A percentile compares a stretch with the other conserved stretches of the same genome.
phyloP scores from a whole-genome alignment of 2,113 vertebrate species.

The Felis chaus region DNA sequence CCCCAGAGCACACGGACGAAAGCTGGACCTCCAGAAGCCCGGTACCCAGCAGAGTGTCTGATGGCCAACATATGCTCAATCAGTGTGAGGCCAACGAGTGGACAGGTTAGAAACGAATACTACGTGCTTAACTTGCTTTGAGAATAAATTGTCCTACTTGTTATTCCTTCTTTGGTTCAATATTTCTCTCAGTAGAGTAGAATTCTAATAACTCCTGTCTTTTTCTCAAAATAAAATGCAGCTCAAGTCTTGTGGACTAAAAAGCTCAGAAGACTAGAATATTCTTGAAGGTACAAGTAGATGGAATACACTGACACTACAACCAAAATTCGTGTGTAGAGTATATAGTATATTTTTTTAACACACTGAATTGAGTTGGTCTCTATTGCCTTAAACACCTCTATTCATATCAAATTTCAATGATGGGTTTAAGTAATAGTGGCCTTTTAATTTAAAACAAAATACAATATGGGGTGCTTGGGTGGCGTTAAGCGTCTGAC shows the following conservation, averaged over 20 bases:
- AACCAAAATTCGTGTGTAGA: background rate
- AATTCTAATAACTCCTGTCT: background rate
- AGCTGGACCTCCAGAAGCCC: rapidly evolving
- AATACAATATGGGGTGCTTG: background rate
- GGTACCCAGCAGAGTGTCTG: background rate
- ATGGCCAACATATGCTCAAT: rapidly evolving
- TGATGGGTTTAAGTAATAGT: background rate
- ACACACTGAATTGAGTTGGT: background rate
- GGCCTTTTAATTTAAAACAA: background rate
- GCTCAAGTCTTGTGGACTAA: background rate
- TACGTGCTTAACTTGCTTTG: background rate
- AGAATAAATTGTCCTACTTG: background rate
- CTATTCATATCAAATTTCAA: background rate
- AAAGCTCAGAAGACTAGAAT: background rate
- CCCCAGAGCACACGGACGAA: rapidly evolving
- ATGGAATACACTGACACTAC: background rate
- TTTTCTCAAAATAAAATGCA: background rate
- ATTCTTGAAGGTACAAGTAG: background rate
- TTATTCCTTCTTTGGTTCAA: background rate
- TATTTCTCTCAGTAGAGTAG: background rate
- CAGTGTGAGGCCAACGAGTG: background rate
- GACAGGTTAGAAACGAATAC: background rate
- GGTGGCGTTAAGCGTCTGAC: no score
- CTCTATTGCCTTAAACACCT: background rate
- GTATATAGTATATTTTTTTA: background rate